These are phyloP conservation scores for Ecdyonurus torrentis DNA, from an alignment of 2,888 invertebrate genomes.

Conservation along the genomic window DNA sequence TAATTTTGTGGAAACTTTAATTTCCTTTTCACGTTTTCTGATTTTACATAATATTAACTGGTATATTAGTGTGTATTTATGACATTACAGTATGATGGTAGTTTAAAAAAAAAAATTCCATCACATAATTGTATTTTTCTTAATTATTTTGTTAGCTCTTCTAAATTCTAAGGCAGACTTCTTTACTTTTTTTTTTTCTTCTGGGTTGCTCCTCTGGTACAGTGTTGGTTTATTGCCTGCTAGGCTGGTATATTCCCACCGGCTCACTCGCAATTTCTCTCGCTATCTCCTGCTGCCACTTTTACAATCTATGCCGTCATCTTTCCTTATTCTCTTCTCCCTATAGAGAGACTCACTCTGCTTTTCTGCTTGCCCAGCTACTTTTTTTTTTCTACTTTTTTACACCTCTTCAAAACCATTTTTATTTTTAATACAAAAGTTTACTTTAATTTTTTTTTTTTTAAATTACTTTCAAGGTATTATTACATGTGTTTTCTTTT, in stretches of 20 bases:
- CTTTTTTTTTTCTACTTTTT: background rate
- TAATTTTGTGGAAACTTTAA: background rate
- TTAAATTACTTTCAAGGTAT: too few species aligned
- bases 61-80: too few species aligned
- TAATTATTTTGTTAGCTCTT: background rate
- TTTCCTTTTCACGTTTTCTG: background rate
- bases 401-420: background rate
- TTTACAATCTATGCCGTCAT: background rate
- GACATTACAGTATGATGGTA: too few species aligned
- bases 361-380: background rate
- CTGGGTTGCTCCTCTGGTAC: background rate
- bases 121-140: background rate
- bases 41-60: background rate
- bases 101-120: background rate
- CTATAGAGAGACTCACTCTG: background rate
- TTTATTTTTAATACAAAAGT: background rate
- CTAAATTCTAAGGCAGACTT: background rate
- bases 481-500: too few species aligned
- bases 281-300: background rate
- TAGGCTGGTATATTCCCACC: background rate
- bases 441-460: too few species aligned
- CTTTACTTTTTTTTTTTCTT: background rate
- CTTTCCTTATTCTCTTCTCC: background rate
- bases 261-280: background rate
- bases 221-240: background rate